Evolutionary conservation across 2,797 vertebrate species (phyloP).

Genomic region (Rhabdomys pumilio): DNA sequence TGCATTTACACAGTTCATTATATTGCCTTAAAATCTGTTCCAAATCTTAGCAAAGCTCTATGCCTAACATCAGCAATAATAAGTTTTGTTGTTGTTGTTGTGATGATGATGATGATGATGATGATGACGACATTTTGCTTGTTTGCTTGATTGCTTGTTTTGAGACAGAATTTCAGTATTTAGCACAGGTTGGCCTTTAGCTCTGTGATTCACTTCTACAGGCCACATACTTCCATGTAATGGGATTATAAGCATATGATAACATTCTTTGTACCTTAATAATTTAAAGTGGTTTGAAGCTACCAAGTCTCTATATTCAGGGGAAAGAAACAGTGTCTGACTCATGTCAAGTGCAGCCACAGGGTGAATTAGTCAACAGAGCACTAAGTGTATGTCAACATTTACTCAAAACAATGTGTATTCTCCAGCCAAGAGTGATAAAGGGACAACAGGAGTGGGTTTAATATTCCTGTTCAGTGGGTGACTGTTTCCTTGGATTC

Average conservation of each 20-base stretch:
- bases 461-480: not conserved
- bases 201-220: not conserved
- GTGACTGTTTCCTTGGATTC: not conserved
- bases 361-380: not conserved
- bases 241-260: not conserved
- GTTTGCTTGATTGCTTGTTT: not conserved
- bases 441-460: not conserved
- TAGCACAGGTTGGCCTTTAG: not conserved
- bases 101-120: too few relatives aligned
- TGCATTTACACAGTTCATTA: not conserved
- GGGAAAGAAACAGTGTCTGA: not conserved
- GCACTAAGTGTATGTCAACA: not conserved
- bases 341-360: not conserved
- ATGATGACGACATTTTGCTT: not conserved
- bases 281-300: not conserved
- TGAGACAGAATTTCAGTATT: not conserved
- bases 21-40: slow-evolving; percentile 4
- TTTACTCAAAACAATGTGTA: not conserved
- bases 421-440: not conserved
- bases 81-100: not conserved
- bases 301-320: not conserved
- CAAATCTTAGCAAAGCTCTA: not conserved
- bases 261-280: not conserved
- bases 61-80: not conserved
- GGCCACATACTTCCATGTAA: not conserved